Evolutionary conservation across 2,888 invertebrate species (phyloP).

Genomic region (Thalpophila matura): DNA sequence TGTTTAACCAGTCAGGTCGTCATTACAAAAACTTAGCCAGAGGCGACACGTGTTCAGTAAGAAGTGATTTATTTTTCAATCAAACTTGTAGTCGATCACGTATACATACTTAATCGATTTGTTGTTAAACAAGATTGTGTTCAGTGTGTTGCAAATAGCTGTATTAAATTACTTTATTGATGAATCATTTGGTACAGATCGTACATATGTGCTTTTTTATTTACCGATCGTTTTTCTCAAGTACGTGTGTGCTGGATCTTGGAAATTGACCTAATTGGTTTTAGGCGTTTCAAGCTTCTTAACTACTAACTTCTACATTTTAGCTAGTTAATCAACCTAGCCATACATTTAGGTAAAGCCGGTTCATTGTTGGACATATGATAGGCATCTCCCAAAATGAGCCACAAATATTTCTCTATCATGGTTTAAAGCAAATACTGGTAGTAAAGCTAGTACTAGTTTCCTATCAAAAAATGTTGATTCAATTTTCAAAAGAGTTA

Average conservation of each 20-base stretch:
- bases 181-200: background rate
- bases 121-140: slow-evolving; percentile 23
- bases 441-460: background rate
- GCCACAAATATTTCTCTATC: no score
- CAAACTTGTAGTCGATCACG: slow-evolving; percentile 15
- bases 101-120: slow-evolving; percentile 20
- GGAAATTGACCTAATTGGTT: background rate
- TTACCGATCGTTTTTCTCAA: background rate
- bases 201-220: background rate
- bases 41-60: slow-evolving; percentile 27
- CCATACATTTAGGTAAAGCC: no score
- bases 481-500: background rate
- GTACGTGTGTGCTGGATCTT: background rate
- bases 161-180: slow-evolving; percentile 1
- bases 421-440: no score
- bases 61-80: slow-evolving; percentile 42
- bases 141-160: background rate
- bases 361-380: no score
- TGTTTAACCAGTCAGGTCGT: background rate
- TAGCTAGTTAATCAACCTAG: no score
- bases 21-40: slow-evolving; percentile 18
- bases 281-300: no score
- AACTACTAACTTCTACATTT: no score
- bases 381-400: no score
- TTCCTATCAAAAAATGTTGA: background rate